These are phyloP conservation scores for Oryctes rhinoceros DNA, from an alignment of 1,140 invertebrate genomes.

Conservation along the genomic window DNA sequence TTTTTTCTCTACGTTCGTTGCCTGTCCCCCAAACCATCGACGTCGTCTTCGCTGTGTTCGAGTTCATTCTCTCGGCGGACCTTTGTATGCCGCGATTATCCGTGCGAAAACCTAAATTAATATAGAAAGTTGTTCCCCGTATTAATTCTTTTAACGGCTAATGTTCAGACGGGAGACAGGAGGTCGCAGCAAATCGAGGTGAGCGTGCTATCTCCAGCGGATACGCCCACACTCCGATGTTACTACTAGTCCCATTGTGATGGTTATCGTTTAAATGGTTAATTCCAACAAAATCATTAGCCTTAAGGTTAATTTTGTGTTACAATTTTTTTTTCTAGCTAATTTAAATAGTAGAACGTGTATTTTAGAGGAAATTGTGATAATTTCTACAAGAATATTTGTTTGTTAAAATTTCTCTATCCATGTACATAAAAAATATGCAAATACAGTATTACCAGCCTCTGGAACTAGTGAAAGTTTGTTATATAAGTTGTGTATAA, in stretches of 20 bases:
- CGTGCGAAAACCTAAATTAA: slow-evolving; percentile 34
- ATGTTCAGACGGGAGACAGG: neutral
- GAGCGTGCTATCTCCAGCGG: neutral
- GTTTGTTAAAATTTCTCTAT: too few relatives aligned
- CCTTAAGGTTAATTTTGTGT: neutral
- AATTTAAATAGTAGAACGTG: neutral
- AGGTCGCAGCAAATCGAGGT: slow-evolving; percentile 1
- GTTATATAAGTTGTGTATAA: too few relatives aligned
- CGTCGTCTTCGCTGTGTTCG: slow-evolving; percentile 19
- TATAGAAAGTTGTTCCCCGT: slow-evolving; percentile 38
- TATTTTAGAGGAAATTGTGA: too few relatives aligned
- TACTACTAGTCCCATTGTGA: neutral
- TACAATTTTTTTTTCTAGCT: neutral
- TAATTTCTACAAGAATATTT: too few relatives aligned
- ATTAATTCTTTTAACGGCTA: slow-evolving; percentile 17
- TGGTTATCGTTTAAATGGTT: neutral
- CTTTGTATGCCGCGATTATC: slow-evolving; percentile 3
- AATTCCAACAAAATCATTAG: slow-evolving; percentile 5
- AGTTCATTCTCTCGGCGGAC: neutral
- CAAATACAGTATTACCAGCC: too few relatives aligned
- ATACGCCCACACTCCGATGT: neutral
- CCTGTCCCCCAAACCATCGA: slow-evolving; percentile 5
- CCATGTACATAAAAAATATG: too few relatives aligned
- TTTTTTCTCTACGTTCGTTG: slow-evolving; percentile 33
- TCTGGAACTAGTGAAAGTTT: too few relatives aligned